Evolutionary conservation across 2,797 vertebrate species (phyloP).

Genomic region (Spinibarbus caldwelli): DNA sequence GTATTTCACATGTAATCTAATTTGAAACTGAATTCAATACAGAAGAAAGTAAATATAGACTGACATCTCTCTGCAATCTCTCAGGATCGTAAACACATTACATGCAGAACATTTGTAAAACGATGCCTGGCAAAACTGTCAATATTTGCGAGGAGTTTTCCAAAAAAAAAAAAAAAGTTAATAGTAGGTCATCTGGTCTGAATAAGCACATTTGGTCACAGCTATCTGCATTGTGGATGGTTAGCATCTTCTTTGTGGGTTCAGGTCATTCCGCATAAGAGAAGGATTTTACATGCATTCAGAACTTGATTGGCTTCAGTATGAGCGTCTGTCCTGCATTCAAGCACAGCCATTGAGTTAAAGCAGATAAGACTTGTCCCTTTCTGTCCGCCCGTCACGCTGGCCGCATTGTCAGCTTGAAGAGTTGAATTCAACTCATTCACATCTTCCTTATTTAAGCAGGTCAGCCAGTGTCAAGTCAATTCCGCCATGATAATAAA

Average conservation of each 20-base stretch:
- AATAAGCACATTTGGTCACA: slow-evolving; percentile 39
- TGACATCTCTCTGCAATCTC: slow-evolving; percentile 17
- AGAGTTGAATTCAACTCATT: slow-evolving; percentile 57
- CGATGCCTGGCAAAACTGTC: slow-evolving; percentile 4
- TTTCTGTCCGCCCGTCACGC: not conserved
- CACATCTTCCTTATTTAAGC: slow-evolving; percentile 61
- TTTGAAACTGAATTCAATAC: slow-evolving; percentile 46
- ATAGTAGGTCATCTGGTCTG: not conserved
- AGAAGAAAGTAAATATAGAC: slow-evolving; percentile 41
- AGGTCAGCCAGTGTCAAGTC: slow-evolving; percentile 61
- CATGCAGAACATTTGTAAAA: slow-evolving; percentile 28
- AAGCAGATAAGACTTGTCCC: slow-evolving; percentile 52
- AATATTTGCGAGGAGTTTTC: not conserved
- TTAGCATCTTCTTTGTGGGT: not conserved
- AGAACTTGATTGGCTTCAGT: slow-evolving; percentile 20
- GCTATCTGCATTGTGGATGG: not conserved
- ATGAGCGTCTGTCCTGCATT: slow-evolving; percentile 34
- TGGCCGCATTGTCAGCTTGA: slow-evolving; percentile 53
- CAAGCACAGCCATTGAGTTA: slow-evolving; percentile 25
- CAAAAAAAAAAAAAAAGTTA: slow-evolving; percentile 2
- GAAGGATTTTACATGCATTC: slow-evolving; percentile 18
- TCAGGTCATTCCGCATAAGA: slow-evolving; percentile 1
- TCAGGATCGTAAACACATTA: slow-evolving; percentile 21
- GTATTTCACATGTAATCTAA: slow-evolving; percentile 51
- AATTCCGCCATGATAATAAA: slow-evolving; percentile 60